Evolutionary conservation across 2,888 invertebrate species (phyloP).

Genomic region (Lypha dubia): DNA sequence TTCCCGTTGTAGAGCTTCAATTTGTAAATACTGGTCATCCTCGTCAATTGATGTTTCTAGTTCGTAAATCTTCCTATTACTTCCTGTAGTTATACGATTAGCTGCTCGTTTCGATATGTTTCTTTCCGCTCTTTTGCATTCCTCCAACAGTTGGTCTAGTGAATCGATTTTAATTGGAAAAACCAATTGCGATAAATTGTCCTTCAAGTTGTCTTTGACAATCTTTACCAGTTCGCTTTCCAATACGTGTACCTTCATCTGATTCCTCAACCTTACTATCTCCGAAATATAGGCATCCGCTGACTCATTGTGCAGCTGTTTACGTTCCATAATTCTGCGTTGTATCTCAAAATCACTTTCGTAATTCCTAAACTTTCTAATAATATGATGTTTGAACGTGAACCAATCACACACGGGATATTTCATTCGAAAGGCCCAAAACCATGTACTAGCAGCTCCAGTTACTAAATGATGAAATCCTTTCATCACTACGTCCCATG

Average conservation of each 20-base stretch:
- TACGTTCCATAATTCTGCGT: constrained; percentile 14
- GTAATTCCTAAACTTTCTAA: background rate
- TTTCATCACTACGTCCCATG: constrained; percentile 20
- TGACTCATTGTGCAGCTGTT: background rate
- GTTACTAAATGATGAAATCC: constrained; percentile 34
- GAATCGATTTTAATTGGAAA: constrained; percentile 27
- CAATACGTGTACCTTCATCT: background rate
- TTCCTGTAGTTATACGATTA: background rate
- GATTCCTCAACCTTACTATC: constrained; percentile 4
- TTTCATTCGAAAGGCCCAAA: constrained; percentile 11
- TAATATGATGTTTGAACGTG: background rate
- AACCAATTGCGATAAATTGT: constrained; percentile 8
- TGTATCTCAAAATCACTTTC: constrained; percentile 25
- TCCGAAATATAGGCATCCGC: background rate
- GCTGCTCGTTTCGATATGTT: constrained; percentile 4
- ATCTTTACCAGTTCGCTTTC: constrained; percentile 4
- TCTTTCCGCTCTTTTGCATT: constrained; percentile 5
- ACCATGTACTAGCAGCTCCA: constrained; percentile 7
- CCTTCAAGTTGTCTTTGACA: background rate
- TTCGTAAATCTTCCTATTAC: background rate
- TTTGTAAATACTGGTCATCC: background rate
- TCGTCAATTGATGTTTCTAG: background rate
- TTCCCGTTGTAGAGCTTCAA: background rate
- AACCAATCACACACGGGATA: constrained; percentile 18
- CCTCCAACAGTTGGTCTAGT: constrained; percentile 23